Evolutionary conservation across 2,113 vertebrate species (phyloP), one percentile per base, ranked within the genome.

Genomic region (Eptatretus burgeri): DNA sequence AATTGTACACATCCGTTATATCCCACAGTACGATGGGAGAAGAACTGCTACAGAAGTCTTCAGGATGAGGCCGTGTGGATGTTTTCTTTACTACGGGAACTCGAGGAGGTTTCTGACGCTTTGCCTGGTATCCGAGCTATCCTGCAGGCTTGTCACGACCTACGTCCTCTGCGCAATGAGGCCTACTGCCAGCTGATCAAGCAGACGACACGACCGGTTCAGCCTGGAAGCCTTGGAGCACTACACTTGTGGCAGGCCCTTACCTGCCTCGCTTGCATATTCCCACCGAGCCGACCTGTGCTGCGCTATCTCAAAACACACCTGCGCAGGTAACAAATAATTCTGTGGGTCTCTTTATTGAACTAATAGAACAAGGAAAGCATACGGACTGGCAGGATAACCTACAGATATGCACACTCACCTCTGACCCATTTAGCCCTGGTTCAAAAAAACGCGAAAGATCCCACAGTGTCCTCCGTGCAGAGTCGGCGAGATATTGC

Each of bases 171-270:
- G 64, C 76, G 87, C 18, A 88, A 98, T 51, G 91, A 98, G 71
- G 77, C 95, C 17, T 93, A 85, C 74, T 95, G 88, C 66, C 91
- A 98, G 73, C 82, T 95, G 62, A 74, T 98, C 72, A 98, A 98
- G 53, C 91, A 98, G 78, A 98, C 86, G 18, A 78, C 74, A 8
- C 75, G 79, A 50, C 77, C 80, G 49, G 79, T 82, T 1, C 80
- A 80, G 11, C 79, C 85, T 0, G 76, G 77, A 17, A 75, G 78
- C 0, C 63, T 66, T 1, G 82, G 79, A 9, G 81, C 87, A 76
- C 77, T 93, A 8, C 82, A 78, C 51, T 79, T 75, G 64, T 93
- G 87, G 87, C 81, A 81, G 73, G 81, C 87, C 68, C 79, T 96
- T 53, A 72, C 81, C 2, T 91, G 85, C 75, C 78, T 93, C 74